Percentiles rank a stretch among this genome's conserved stretches.
Conservation (phyloP, 2,113 vertebrate genomes). For the Felis catus region F.catus_Fca126_mat1.0 CM031416.1:15704001-15704500, state of each 20-base stretch:
- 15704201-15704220: too few species aligned
- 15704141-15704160: not conserved
- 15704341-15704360: too few species aligned
- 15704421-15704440: not conserved
- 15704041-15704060: not conserved
- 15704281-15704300: too few species aligned
- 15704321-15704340: too few species aligned
- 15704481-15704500: not conserved
- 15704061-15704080: not conserved
- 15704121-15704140: not conserved
- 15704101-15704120: not conserved
- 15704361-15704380: too few species aligned
- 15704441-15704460: not conserved
- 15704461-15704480: not conserved
- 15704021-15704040: not conserved
- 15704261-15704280: too few species aligned
- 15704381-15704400: not conserved
- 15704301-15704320: too few species aligned
- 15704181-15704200: too few species aligned
- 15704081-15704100: not conserved
- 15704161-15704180: too few species aligned
- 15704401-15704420: not conserved
- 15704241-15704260: too few species aligned
- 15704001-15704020: not conserved
- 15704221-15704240: too few species aligned